Evolutionary conservation across 2,888 invertebrate genomes (phyloP).

Genomic region (Polietes domitor): DNA sequence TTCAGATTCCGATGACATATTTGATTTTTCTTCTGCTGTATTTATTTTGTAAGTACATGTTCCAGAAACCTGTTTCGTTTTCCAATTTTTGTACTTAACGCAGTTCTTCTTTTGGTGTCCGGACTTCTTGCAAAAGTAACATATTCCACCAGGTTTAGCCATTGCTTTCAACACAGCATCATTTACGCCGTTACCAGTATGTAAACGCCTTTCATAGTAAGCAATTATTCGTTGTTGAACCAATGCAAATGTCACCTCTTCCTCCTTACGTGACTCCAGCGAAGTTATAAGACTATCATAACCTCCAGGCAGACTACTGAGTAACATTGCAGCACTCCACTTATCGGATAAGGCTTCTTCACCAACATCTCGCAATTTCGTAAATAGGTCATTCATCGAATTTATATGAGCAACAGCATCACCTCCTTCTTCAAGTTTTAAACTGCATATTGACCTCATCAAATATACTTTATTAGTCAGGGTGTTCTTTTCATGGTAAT

Average conservation of each 20-base stretch:
- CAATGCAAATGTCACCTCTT: conserved; percentile 52
- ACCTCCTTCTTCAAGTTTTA: conserved; percentile 40
- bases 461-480: background rate
- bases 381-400: conserved; percentile 45
- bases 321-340: conserved; percentile 44
- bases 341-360: conserved; percentile 44
- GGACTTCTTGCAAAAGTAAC: conserved; percentile 12
- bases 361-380: conserved; percentile 41
- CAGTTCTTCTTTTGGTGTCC: conserved; percentile 35
- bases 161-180: background rate
- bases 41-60: conserved; percentile 24
- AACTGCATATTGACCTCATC: conserved; percentile 32
- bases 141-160: background rate
- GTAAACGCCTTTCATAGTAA: conserved; percentile 32
- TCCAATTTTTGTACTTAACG: conserved; percentile 35
- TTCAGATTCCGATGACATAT: background rate
- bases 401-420: conserved; percentile 41
- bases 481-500: conserved; percentile 39
- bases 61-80: background rate
- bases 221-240: conserved; percentile 52
- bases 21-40: conserved; percentile 13
- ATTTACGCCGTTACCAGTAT: background rate
- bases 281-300: conserved; percentile 19
- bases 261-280: background rate
- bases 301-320: conserved; percentile 34